Conservation (phyloP, 2,888 invertebrate genomes). For the Drosophila paramelanica region DNA sequence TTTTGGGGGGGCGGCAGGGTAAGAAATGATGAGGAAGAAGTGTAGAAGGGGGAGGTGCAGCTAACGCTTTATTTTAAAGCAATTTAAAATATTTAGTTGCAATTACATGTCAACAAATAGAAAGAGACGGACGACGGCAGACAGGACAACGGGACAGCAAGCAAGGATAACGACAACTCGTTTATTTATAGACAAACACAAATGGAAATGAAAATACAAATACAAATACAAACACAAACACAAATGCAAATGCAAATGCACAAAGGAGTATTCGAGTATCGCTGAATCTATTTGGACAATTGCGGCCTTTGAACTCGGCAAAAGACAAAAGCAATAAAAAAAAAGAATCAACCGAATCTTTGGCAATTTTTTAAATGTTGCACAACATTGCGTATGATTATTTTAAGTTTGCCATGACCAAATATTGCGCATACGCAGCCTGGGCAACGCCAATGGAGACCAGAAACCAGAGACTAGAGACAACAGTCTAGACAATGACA, state of each 20-base stretch:
- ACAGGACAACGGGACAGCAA: conserved; percentile 23
- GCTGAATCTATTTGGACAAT: conserved; percentile 11
- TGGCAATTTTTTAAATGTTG: conserved; percentile 48
- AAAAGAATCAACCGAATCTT: background rate
- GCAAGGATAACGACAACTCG: conserved; percentile 40
- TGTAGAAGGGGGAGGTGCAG: background rate
- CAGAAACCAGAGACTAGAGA: conserved; percentile 37
- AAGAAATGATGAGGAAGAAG: background rate
- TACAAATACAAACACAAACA: conserved; percentile 40
- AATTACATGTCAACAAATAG: conserved; percentile 80
- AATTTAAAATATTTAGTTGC: conserved; percentile 82
- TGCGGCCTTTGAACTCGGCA: conserved; percentile 45
- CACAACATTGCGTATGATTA: conserved; percentile 77
- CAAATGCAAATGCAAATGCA: conserved; percentile 34
- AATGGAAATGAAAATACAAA: conserved; percentile 41
- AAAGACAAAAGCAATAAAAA: conserved; percentile 4
- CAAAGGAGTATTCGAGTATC: conserved; percentile 42
- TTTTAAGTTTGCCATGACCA: conserved; percentile 62
- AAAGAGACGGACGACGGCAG: conserved; percentile 33
- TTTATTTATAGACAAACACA: conserved; percentile 70
- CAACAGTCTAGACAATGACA: conserved; percentile 76
- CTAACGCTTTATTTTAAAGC: conserved; percentile 78
- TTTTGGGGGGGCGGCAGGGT: conserved; percentile 32
- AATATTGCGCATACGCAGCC: conserved; percentile 70
- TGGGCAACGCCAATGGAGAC: conserved; percentile 27